Base-by-base conservation (phyloP, 1,140 invertebrate species). In the Paralvinella palmiformis region DNA sequence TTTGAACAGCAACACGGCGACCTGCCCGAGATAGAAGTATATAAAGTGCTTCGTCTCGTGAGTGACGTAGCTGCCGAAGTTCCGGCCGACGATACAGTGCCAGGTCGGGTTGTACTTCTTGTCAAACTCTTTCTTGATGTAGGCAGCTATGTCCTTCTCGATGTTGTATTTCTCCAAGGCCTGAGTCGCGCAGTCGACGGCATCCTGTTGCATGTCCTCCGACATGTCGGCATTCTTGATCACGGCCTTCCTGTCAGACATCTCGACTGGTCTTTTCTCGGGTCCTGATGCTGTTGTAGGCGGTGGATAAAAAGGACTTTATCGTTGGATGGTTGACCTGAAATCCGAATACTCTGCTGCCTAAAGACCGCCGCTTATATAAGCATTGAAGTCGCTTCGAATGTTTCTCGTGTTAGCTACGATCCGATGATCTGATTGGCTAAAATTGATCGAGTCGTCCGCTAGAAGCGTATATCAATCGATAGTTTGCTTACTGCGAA, bases 181-280 rank as follows among this genome's bases (percentile, higher is more conserved):
- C 68, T 98, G 94, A 59, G 95, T 98, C 64, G 96, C 95, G 81
- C 94, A 96, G 79, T 99, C 96, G 5, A 99, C 94, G 69, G 96
- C 95, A 84, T 99, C 96, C 80, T 98, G 96, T 86, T 99, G 96
- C 96, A 99, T 99, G 82, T 99, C 96, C 82, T 99, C 96, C 65
- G 92, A 91, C 96, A 99, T 99, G 82, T 99, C 96, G 70, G 95
- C 97, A 88, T 99, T 99, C 85, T 99, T 99, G 77, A 99, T 98
- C 36, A 99, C 96, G 78, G 96, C 96, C 85, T 99, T 99, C 82
- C 94, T 88, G 83, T 98, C 96, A 78, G 90, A 88, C 93, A 96
- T 96, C 52, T 45, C 63, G 57, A 27, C 48, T 22, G 48, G n/a
- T n/a, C n/a, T n/a, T n/a, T n/a, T n/a, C n/a, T n/a, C n/a, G n/a